Evolutionary conservation across 2,888 invertebrate genomes (phyloP).

Genomic region (Rhagonycha lutea): DNA sequence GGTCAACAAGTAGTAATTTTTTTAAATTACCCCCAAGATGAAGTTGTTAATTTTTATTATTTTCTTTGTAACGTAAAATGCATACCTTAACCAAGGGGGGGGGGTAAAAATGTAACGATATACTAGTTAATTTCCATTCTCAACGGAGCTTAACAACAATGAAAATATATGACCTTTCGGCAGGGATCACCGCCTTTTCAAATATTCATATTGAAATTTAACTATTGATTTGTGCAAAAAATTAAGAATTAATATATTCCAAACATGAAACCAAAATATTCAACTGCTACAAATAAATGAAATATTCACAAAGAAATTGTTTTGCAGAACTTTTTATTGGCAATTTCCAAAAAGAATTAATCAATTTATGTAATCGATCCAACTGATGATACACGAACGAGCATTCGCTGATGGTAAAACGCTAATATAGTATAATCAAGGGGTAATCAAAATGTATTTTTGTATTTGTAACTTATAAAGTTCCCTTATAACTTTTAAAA

Average conservation of each 20-base stretch:
- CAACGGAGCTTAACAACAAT: no score
- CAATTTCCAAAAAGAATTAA: no score
- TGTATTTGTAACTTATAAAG: neutral
- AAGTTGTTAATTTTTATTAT: no score
- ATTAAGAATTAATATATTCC: neutral
- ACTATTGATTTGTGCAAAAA: neutral
- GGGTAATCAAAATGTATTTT: neutral
- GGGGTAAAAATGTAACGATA: no score
- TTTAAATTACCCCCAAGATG: no score
- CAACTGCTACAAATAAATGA: neutral
- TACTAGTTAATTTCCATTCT: no score
- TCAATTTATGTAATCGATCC: no score
- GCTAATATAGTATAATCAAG: neutral
- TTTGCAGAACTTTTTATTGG: no score
- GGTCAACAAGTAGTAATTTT: no score
- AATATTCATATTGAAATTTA: neutral
- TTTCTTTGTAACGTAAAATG: no score
- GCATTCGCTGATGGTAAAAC: neutral
- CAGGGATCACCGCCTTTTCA: neutral
- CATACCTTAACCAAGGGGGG: no score
- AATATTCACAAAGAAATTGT: no score
- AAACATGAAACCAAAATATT: neutral
- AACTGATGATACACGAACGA: neutral
- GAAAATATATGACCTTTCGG: neutral
- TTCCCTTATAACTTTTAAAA: neutral